Evolutionary conservation across 2,888 invertebrate species (phyloP), one percentile per base, ranked within the genome.

Genomic region (Siphlonurus alternatus): DNA sequence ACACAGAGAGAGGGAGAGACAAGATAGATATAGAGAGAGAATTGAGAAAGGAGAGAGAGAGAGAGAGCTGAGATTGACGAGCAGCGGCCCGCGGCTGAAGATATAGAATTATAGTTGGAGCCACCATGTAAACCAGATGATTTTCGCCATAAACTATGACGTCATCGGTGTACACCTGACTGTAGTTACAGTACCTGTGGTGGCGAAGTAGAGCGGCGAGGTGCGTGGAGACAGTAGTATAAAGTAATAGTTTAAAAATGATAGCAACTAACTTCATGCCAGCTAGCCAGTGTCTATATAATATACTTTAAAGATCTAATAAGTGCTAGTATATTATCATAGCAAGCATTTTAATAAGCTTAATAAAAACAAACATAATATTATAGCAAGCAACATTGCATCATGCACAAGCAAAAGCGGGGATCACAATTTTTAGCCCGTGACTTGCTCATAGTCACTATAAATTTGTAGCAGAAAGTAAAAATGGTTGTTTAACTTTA

Each of bases 31-130:
- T 61, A 63, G 60, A 68, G 68, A 75, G 75, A 76, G 73, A 75
- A 72, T 76, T 73, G 74, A 73, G 75, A 75, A 75, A 74, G 75
- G 74, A 76, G 74, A 76, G 73, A 72, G 73, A 70, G 71, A 68
- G 69, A 69, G 71, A 72, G 72, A 72, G 73, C 74, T 66, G 69
- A 65, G 69, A 68, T 68, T 65, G 67, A 20, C 65, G 62, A 61
- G 60, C 61, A 59, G 71, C 72, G 73, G 72, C 72, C 74, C 73
- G 74, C 72, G 73, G 72, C 71, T 10, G 71, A 72, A 73, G 23
- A 62, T 61, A 59, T 53, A 65, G 38, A 38, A 38, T 5, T 10
- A 15, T 10, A 38, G 38, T 38, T 15, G 38, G 5, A 5, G 38
- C n/a, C n/a, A n/a, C n/a, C 38, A 38, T 38, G 15, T 38, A 38